Evolutionary conservation across 2,797 vertebrate species (phyloP).

Genomic region (Sternarchorhynchus goeldii): DNA sequence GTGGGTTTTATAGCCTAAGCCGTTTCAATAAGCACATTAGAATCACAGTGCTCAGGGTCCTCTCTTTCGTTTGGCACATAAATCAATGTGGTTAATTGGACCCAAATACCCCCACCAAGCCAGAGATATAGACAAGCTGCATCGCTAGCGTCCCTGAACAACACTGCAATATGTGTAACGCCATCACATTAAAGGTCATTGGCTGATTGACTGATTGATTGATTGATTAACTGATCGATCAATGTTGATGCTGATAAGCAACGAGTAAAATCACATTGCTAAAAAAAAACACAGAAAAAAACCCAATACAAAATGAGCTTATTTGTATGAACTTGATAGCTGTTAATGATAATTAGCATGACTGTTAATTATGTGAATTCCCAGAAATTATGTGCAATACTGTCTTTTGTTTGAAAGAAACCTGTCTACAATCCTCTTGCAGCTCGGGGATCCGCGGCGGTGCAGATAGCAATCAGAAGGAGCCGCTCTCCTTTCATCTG

Average conservation of each 20-base stretch:
- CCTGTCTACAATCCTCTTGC: not conserved
- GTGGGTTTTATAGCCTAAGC: slow-evolving; percentile 2
- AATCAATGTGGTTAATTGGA: slow-evolving; percentile 41
- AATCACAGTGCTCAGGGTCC: not conserved
- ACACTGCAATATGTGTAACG: not conserved
- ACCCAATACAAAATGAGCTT: no score
- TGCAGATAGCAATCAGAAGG: not conserved
- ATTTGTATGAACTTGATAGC: no score
- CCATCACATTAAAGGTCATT: not conserved
- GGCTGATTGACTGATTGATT: not conserved
- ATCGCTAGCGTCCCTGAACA: not conserved
- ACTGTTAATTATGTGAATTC: not conserved
- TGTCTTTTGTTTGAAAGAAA: not conserved
- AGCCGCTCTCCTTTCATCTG: not conserved
- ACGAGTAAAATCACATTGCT: no score
- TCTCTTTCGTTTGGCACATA: not conserved
- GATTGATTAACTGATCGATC: no score
- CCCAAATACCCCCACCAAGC: slow-evolving; percentile 3
- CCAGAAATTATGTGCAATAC: not conserved
- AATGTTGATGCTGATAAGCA: no score
- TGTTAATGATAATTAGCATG: not conserved
- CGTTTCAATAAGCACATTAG: not conserved
- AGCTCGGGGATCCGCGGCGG: not conserved
- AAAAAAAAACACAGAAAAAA: no score
- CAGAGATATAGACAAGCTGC: not conserved